These are phyloP conservation scores for Piliocolobus tephrosceles DNA, from an alignment of 2,113 vertebrate species.

Conservation along the genomic window DNA sequence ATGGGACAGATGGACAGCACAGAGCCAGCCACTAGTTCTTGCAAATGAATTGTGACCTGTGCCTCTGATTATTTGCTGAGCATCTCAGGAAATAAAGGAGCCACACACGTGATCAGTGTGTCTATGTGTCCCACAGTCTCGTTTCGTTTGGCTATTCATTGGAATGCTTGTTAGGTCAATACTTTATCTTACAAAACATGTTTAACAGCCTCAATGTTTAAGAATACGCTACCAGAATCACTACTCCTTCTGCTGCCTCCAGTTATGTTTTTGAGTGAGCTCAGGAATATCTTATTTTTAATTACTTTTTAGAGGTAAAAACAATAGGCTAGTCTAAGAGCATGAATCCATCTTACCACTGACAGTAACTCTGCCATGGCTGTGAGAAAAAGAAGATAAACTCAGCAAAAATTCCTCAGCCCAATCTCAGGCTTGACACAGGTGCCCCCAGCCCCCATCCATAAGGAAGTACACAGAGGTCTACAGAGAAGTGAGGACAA, in stretches of 20 bases:
- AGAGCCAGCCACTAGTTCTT: accelerated
- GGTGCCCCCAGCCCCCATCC: not conserved
- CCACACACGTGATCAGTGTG: not conserved
- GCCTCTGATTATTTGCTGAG: not conserved
- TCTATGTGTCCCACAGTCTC: not conserved
- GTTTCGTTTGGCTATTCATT: not conserved
- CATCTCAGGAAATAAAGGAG: not conserved
- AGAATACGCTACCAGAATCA: not conserved
- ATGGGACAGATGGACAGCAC: accelerated
- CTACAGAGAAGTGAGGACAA: not conserved
- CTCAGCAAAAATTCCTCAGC: not conserved
- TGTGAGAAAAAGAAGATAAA: not conserved
- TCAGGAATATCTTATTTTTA: not conserved
- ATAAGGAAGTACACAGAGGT: not conserved
- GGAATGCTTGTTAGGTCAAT: not conserved
- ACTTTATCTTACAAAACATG: not conserved
- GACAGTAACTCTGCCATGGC: not conserved
- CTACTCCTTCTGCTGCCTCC: not conserved
- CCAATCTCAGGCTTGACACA: accelerated
- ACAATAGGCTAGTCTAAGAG: not conserved
- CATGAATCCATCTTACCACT: not conserved
- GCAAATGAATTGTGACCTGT: not conserved
- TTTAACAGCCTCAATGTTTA: not conserved
- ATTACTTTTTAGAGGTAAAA: not conserved
- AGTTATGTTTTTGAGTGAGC: not conserved